Evolutionary conservation across 2,888 invertebrate genomes (phyloP), one percentile per base, ranked within the genome.

Genomic region (Liodrosophila aerea): DNA sequence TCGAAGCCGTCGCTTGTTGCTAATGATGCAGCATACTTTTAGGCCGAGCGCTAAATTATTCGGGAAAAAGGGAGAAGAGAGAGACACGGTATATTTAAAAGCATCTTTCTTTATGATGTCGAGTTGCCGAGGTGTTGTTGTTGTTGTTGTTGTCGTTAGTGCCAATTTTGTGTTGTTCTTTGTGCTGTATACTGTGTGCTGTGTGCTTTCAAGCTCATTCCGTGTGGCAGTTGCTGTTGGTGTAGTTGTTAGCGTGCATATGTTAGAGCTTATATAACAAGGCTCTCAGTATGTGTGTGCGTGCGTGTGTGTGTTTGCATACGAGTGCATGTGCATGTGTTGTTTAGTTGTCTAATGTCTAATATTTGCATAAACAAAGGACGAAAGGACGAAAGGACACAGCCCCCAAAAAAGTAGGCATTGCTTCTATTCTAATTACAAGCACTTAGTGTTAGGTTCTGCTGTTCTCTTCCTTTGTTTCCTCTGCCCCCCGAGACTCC

Each of bases 1-100:
- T 43, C 46, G 40, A 31, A 16, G 49, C 36, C 58, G 15, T 45
- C 56, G 47, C 61, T 70, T 65, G 76, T 56, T 82, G 70, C 86
- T 80, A 80, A 80, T 80, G 86, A 84, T 85, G 78, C 71, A 60
- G 68, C 71, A 68, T 76, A 64, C 64, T 85, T 71, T 81, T 81
- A 85, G 84, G 86, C 63, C 77, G 84, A 67, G 85, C 81, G 81
- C 80, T 85, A 80, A 73, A 80, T 76, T 76, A 22, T 22, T 2
- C 22, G 63, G 63, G 62, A n/a, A n/a, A n/a, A n/a, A n/a, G n/a
- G 62, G 66, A 64, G 61, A 66, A 63, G 64, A 64, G 64, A 80
- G 59, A 70, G 77, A 73, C 76, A 70, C 22, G 5, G 22, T 22
- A 77, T 84, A 77, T 84, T 76, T 52, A 64, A 75, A 66, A 81